Evolutionary conservation across 2,797 vertebrate species (phyloP), one percentile per base, ranked within the genome.

Genomic region (Psittacula derbiana): DNA sequence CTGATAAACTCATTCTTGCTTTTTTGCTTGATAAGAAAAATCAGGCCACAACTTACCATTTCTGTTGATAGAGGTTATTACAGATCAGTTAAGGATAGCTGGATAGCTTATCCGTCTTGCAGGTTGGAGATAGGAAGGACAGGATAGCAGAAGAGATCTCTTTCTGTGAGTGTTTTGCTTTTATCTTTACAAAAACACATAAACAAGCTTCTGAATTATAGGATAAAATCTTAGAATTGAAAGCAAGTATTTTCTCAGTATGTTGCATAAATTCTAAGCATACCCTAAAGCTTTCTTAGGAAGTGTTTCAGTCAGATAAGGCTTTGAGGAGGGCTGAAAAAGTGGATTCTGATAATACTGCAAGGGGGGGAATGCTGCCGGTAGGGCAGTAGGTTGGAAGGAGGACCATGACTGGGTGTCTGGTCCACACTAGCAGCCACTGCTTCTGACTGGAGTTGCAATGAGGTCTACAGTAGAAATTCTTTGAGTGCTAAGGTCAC

Each of bases 341-440:
- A n/a, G 4, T 16, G 14, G 10, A 2, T 53, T 86, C 40, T 40
- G 44, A 30, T 50, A 44, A n/a, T 30, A 30, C 49, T 28, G 16
- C 19, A 27, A 3, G 10, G 46, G 70, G 36, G 25, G 16, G 7
- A 67, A 8, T 0, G 0, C 25, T 73, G 40, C n/a, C 0, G 0
- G 21, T 49, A 38, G 14, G 27, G 17, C 40, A 23, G 20, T 33
- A 18, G 31, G 12, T 47, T 73, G n/a, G 36, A 69, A 33, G 28
- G 21, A 64, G 28, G 25, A 49, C 50, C 15, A 2, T 49, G 46
- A 4, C 28, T 70, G 49, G 28, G 41, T 62, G 81, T 78, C 30
- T 73, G 24, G 33, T 70, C 28, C 36, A 36, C 5, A 3, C 49
- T 5, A 14, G 23, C 25, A 55, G 30, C 28, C 40, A 2, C 21